A percentile compares a stretch with the other conserved stretches of the same genome.
phyloP scores from a whole-genome alignment of 2,888 invertebrate species.

The Galerucella nymphaeae region DNA sequence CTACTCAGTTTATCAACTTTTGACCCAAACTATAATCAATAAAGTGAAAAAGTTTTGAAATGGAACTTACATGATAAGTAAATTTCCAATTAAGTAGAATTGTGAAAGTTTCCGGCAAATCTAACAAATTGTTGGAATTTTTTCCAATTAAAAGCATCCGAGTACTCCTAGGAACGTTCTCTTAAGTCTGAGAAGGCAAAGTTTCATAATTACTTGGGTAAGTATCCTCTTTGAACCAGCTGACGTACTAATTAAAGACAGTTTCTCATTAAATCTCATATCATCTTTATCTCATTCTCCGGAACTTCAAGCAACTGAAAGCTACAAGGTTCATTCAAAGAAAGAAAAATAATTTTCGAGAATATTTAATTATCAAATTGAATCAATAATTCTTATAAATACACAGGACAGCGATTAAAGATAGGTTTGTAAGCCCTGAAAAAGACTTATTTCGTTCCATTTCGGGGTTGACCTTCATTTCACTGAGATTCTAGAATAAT shows the following conservation, averaged over 20 bases:
- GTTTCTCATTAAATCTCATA: conserved; percentile 44
- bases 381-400: no score
- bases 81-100: conserved; percentile 27
- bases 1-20: no score
- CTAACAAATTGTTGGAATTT: conserved; percentile 31
- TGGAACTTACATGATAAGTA: neutral
- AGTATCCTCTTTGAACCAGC: conserved; percentile 46
- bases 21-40: neutral
- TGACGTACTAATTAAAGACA: conserved; percentile 46
- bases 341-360: neutral
- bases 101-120: conserved; percentile 28
- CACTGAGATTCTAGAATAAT: no score
- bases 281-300: conserved; percentile 35
- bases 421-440: no score
- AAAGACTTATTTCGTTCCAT: no score
- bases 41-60: neutral
- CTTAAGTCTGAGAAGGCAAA: conserved; percentile 39
- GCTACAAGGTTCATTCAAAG: neutral
- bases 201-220: conserved; percentile 46
- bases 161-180: conserved; percentile 31
- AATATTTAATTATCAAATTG: no score
- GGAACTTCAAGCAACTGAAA: conserved; percentile 4
- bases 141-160: conserved; percentile 31
- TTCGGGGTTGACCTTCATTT: no score
- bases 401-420: no score